Evolutionary conservation across 1,140 invertebrate species (phyloP).

Genomic region (Zaprionus tsacasi): DNA sequence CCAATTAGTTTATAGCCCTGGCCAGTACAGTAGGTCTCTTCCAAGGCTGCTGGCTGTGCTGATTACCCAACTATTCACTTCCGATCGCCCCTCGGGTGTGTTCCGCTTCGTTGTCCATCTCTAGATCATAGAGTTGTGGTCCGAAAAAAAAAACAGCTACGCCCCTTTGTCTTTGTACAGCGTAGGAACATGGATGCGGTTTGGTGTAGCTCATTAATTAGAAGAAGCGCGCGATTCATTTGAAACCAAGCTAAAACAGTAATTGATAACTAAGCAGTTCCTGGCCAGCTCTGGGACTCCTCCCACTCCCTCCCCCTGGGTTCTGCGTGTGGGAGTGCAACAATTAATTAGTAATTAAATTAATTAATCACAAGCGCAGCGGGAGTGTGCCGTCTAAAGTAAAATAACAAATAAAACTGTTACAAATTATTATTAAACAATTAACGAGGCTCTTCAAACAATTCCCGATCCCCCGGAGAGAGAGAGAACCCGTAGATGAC

Average conservation of each 20-base stretch:
- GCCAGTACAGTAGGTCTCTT: constrained; percentile 19
- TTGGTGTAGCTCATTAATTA: constrained; percentile 69
- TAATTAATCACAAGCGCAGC: constrained; percentile 66
- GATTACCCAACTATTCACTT: constrained; percentile 25
- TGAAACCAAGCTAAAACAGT: constrained; percentile 35
- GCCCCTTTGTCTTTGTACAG: constrained; percentile 36
- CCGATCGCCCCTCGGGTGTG: constrained; percentile 32
- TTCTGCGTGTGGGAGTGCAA: constrained; percentile 31
- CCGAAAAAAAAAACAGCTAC: constrained; percentile 40
- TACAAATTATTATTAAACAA: constrained; percentile 58
- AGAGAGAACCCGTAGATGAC: neutral
- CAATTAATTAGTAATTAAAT: constrained; percentile 68
- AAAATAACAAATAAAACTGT: constrained; percentile 52
- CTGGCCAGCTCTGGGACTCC: constrained; percentile 31
- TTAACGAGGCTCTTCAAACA: neutral
- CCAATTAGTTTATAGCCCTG: constrained; percentile 22
- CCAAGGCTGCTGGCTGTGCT: neutral
- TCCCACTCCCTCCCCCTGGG: neutral
- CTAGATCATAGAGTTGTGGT: constrained; percentile 20
- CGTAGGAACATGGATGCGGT: constrained; percentile 34
- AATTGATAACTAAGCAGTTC: constrained; percentile 73
- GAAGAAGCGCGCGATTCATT: constrained; percentile 46
- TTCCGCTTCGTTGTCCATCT: constrained; percentile 46
- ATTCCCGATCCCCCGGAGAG: constrained; percentile 13
- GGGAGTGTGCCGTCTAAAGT: constrained; percentile 11